A percentile compares a stretch with the other conserved stretches of the same genome.
These are phyloP conservation scores for Prunella fulvescens DNA, from an alignment of 2,113 vertebrate species.

Conservation along the genomic window DNA sequence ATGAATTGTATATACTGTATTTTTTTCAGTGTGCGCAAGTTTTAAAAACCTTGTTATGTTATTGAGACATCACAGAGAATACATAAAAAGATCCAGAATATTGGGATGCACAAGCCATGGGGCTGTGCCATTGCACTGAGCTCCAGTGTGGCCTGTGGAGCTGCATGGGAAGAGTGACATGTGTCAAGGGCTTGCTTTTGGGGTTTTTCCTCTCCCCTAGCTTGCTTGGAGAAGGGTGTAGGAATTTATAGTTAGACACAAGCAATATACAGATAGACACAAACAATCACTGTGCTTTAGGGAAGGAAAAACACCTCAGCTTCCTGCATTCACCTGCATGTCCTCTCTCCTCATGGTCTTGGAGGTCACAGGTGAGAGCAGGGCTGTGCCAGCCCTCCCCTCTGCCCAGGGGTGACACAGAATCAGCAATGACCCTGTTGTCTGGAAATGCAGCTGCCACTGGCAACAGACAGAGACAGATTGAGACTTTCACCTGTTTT, in stretches of 20 bases:
- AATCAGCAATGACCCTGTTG: background rate
- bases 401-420: background rate
- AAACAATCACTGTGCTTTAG: background rate
- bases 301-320: background rate
- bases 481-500: background rate
- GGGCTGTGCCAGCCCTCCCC: background rate
- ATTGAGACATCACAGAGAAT: background rate
- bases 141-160: background rate
- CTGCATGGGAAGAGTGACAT: background rate
- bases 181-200: background rate
- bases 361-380: background rate
- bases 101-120: background rate
- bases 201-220: background rate
- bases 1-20: background rate
- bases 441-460: background rate
- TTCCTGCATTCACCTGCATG: background rate
- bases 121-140: background rate
- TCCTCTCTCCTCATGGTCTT: background rate
- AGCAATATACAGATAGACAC: background rate
- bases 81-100: background rate
- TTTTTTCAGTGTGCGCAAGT: background rate
- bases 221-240: background rate
- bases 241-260: background rate
- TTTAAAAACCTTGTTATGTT: background rate
- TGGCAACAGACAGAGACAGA: background rate